Base-by-base conservation (phyloP, 2,888 invertebrate species). In the Hemaris fuciformis region DNA sequence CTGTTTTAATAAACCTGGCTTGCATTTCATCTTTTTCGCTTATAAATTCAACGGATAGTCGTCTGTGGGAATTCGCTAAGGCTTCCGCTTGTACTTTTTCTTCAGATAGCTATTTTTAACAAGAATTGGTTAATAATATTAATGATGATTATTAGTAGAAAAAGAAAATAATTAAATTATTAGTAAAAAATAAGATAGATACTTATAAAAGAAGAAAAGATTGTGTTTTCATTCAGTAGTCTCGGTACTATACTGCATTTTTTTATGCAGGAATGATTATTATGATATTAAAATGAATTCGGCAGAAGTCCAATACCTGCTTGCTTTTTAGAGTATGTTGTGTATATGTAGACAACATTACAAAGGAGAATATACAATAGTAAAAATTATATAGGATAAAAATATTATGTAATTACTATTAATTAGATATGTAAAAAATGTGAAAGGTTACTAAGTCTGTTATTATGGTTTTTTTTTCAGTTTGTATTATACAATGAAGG, bases 21-120 rank as follows among this genome's bases (percentile, higher is more conserved):
- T 89, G 87, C 60, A 93, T 83, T 75, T 82, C 85, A 67, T 93
- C 93, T 81, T 90, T 91, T 84, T 93, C 93, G 62, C 84, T 83
- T 60, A 81, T 86, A 61, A 88, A 85, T 68, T 92, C 93, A 65
- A 88, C 72, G 43, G 93, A 93, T 62, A 90, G 72, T 53, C 91
- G 87, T 67, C 87, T 86, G 60, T 91, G 87, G 53, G 82, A 83
- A 71, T 79, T 84, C 57, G 81, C 77, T 64, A 90, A 70, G 42
- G 85, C 81, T 76, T 87, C 88, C 25, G 81, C 74, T 79, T 91
- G 90, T 65, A 87, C 90, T 71, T 92, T 93, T 77, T 92, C 93
- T 80, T 91, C 89, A 46, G 88, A 88, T 61, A 93, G 87, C 93
- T 93, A 82, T 69, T 85, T 79, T 76, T 80, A 74, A 69, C 67